Evolutionary conservation across 2,888 invertebrate genomes (phyloP), one percentile per base, ranked within the genome.

Genomic region (Pheosia tremula): DNA sequence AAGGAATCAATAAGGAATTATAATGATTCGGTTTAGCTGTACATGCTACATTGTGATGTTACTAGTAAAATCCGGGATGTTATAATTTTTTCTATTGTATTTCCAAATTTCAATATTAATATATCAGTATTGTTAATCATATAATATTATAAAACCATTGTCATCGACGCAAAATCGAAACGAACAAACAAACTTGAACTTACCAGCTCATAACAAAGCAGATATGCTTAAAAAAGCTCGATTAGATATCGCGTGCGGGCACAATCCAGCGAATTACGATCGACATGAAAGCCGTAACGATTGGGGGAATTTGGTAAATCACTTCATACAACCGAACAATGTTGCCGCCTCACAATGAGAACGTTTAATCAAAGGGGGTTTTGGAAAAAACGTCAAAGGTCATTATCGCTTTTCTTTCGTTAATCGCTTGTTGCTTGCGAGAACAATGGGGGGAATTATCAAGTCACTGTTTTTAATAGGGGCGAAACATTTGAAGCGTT

Each of bases 221-320:
- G 8, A 66, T 62, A 67, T 60, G 53, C 67, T 61, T 63, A 57
- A 62, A 66, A 75, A 64, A 67, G 60, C 62, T 24, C 58, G 38
- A 57, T 78, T 75, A 69, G 63, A 68, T 72, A 75, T 83, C 77
- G 84, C 85, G 85, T 85, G 83, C 70, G 66, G 71, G 62, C 58
- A 75, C 78, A 70, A 73, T 72, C 78, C 76, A 80, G 24, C 82
- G 83, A 83, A 84, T 84, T 83, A 76, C 82, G 66, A 78, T 82
- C 77, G 80, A 74, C 84, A 83, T 82, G 80, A 80, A 83, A 80
- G 78, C 70, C 71, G 68, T 84, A 83, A 84, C 81, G 81, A 83
- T 83, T 75, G 79, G 76, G 81, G 81, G 84, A 83, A 85, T 84
- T 81, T 81, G 69, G 78, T 78, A 80, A 84, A 85, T 84, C 79